phyloP scores from a whole-genome alignment of 2,113 vertebrate species.

The Illadopsis cleaveri region DNA sequence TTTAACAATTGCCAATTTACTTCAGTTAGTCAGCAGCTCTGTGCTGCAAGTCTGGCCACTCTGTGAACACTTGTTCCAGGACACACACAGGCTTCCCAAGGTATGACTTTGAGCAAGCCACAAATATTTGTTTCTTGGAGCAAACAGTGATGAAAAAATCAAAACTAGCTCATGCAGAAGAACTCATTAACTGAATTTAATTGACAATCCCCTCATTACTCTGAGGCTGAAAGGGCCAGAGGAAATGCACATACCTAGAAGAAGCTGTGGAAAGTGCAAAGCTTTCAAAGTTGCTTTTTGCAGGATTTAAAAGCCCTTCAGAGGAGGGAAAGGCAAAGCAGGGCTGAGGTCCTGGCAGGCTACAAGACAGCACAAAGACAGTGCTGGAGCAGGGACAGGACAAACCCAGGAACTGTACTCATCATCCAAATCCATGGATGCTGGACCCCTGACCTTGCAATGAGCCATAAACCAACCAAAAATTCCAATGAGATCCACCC shows the following conservation, averaged over 20 bases:
- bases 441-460: neutral
- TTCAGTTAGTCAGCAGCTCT: neutral
- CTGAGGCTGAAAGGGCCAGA: neutral
- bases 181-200: neutral
- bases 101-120: neutral
- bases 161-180: neutral
- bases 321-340: neutral
- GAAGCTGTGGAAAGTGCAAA: neutral
- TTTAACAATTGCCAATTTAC: neutral
- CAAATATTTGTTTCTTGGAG: conserved; percentile 2
- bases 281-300: neutral
- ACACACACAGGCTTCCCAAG: neutral
- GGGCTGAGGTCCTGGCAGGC: neutral
- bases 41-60: neutral
- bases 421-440: fast-evolving
- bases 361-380: neutral
- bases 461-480: neutral
- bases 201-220: neutral
- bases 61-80: neutral
- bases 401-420: neutral
- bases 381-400: neutral
- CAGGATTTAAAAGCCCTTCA: fast-evolving
- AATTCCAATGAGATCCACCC: neutral
- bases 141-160: neutral
- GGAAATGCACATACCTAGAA: neutral